phyloP scores from a whole-genome alignment of 1,140 invertebrate species.

The Euborellia annulipes region DNA sequence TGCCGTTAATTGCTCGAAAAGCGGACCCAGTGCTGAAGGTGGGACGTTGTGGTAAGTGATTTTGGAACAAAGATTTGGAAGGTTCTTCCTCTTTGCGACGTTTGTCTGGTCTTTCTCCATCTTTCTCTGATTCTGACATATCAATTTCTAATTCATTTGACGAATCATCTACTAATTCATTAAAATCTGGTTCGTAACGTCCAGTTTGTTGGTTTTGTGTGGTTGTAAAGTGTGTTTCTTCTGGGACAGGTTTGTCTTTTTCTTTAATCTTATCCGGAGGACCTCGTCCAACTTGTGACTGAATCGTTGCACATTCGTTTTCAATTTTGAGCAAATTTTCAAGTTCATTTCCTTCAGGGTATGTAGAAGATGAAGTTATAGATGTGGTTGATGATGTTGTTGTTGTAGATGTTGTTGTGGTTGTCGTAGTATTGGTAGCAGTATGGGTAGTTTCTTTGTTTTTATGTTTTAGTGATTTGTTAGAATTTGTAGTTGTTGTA shows the following conservation, averaged over 20 bases:
- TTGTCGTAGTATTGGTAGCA: too few relatives aligned
- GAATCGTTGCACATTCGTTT: constrained; percentile 32
- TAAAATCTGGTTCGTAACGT: constrained; percentile 55
- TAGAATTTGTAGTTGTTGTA: too few relatives aligned
- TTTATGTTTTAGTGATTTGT: too few relatives aligned
- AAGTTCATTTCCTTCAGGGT: constrained; percentile 25
- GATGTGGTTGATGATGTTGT: too few relatives aligned
- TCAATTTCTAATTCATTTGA: constrained; percentile 64
- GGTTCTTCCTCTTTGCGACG: neutral
- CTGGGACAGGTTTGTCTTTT: constrained; percentile 23
- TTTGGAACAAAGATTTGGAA: too few relatives aligned
- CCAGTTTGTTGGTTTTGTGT: constrained; percentile 28
- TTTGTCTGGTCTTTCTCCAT: constrained; percentile 1
- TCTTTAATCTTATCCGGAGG: constrained; percentile 20
- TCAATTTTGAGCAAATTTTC: constrained; percentile 37
- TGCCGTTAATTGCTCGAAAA: constrained; percentile 55
- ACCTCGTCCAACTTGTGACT: constrained; percentile 21
- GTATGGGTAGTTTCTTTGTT: too few relatives aligned
- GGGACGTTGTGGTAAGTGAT: too few relatives aligned
- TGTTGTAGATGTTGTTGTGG: too few relatives aligned
- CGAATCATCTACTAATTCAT: constrained; percentile 61
- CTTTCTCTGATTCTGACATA: constrained; percentile 41
- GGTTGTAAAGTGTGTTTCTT: constrained; percentile 26
- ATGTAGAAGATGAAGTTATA: constrained; percentile 9
- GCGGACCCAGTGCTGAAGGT: constrained; percentile 27